Percentiles rank a stretch among this genome's conserved stretches.
Evolutionary conservation across 2,797 vertebrate genomes (phyloP).

Genomic region (Eutrigla gurnardus): DNA sequence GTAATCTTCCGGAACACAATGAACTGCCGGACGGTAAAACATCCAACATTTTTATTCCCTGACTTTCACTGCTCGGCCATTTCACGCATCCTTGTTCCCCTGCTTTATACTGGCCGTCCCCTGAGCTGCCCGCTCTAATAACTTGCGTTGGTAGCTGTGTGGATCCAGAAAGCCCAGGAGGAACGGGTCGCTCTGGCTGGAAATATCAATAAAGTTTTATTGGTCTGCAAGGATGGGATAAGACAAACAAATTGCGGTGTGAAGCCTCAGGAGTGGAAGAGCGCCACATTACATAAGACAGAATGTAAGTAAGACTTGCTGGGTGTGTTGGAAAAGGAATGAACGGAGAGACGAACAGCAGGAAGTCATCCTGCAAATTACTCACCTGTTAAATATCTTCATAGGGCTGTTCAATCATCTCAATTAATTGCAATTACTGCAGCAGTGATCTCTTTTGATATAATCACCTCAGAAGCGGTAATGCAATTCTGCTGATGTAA

Average conservation of each 20-base stretch:
- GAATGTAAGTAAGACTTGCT: constrained; percentile 9
- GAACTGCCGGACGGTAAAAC: constrained; percentile 6
- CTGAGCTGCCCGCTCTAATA: constrained; percentile 30
- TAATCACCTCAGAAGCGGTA: constrained; percentile 10
- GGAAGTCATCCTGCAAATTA: not conserved
- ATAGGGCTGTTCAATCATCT: not conserved
- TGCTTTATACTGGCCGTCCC: constrained; percentile 30
- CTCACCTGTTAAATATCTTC: not conserved
- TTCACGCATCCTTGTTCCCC: constrained; percentile 34
- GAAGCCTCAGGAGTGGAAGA: constrained; percentile 21
- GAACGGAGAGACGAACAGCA: not conserved
- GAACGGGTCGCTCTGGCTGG: constrained; percentile 35
- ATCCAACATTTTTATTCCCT: not conserved
- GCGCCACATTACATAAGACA: constrained; percentile 9
- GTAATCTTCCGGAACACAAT: not conserved
- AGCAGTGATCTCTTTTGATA: constrained; percentile 9
- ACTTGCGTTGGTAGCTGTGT: constrained; percentile 37
- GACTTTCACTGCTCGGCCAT: constrained; percentile 10
- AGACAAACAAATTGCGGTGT: constrained; percentile 38
- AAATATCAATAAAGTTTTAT: constrained; percentile 66
- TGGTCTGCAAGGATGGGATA: constrained; percentile 36
- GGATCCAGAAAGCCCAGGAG: constrained; percentile 34
- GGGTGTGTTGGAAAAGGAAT: not conserved
- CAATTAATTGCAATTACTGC: constrained; percentile 17
- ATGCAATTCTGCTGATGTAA: constrained; percentile 31